Base-by-base conservation (phyloP, 2,888 invertebrate species). In the Heliconius charithonia region DNA sequence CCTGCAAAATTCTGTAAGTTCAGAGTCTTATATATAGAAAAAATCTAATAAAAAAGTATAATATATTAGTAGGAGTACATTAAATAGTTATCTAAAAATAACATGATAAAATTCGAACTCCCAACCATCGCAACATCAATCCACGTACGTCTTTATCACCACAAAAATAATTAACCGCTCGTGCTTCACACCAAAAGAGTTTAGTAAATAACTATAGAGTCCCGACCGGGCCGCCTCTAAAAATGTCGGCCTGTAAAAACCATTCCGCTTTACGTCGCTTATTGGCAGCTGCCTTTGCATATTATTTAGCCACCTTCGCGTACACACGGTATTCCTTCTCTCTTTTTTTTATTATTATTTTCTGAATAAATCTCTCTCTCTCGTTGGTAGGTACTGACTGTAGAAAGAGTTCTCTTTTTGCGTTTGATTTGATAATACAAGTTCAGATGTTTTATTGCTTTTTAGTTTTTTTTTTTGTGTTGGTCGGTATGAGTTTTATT, bases 151-250 rank as follows among this genome's bases (percentile, higher is more conserved):
- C 27, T 51, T 70, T 27, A 70, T 41, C 16, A 27, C 3, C 27
- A 19, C 22, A 71, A 51, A 71, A 10, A 13, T 51, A 25, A 37
- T 66, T 80, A 70, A 81, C 65, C 80, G 83, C 81, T 80, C 72
- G 37, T 83, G 81, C 70, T 78, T 83, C 80, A 81, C 85, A 84
- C 82, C 70, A 80, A 80, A 82, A 82, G 27, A 63, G 74, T 81
- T 84, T 85, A 87, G 87, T 89, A 89, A 90, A 90, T 90, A 90
- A 88, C 87, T 88, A 87, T 85, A 87, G 86, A 87, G 87, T 85
- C 86, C 88, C 88, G 85, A 74, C 86, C 86, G 84, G 87, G 59
- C 51, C 12, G 41, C 51, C 86, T 87, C 86, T 90, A 89, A 89
- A 89, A 85, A 89, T 85, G 87, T 81, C 80, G 83, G 84, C 88